These are phyloP conservation scores for Galemys pyrenaicus DNA, from an alignment of 2,113 vertebrate species.

Conservation along the genomic window DNA sequence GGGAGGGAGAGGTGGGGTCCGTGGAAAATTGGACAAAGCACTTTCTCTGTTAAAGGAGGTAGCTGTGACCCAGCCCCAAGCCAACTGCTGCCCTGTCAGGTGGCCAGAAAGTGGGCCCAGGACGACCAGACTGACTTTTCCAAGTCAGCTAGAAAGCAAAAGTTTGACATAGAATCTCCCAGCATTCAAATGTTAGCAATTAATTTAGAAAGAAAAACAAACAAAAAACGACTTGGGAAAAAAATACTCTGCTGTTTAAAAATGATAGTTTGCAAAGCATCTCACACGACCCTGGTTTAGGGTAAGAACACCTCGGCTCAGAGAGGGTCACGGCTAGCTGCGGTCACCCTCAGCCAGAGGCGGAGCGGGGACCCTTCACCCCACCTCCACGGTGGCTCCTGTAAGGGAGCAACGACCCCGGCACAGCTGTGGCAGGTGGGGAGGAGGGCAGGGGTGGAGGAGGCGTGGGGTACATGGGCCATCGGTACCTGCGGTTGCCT, in stretches of 20 bases:
- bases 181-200: not conserved
- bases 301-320: not conserved
- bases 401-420: slow-evolving; percentile 12
- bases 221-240: not conserved
- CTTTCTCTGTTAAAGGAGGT: not conserved
- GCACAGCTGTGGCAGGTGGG: not conserved
- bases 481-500: slow-evolving; percentile 88
- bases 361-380: not conserved
- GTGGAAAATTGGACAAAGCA: not conserved
- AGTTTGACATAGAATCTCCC: not conserved
- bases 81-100: not conserved
- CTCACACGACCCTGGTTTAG: not conserved
- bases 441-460: not conserved
- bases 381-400: not conserved
- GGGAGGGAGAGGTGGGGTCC: not conserved
- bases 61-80: not conserved
- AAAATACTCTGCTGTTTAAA: not conserved
- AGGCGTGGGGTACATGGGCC: slow-evolving; percentile 52
- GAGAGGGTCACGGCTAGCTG: not conserved
- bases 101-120: not conserved
- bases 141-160: not conserved
- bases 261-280: not conserved
- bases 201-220: not conserved
- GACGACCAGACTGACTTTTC: not conserved
- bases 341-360: not conserved